Evolutionary conservation across 2,113 vertebrate species (phyloP).

Genomic region (Heterotis niloticus): DNA sequence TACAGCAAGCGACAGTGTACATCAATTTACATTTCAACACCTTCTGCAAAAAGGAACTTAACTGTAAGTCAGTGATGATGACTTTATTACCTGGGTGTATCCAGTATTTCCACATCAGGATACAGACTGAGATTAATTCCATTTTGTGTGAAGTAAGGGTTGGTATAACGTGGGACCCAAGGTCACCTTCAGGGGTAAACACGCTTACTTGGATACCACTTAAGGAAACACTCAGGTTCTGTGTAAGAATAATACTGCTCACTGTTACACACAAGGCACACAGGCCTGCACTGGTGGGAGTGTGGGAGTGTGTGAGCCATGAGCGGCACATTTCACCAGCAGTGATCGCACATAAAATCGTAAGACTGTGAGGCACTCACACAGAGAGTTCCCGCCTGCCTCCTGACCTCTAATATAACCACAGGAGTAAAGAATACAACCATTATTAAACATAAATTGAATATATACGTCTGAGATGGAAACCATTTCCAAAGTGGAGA

Average conservation of each 20-base stretch:
- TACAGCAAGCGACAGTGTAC: too few relatives aligned
- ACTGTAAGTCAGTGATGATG: not conserved
- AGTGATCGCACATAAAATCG: not conserved
- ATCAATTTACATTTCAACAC: too few relatives aligned
- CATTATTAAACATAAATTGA: not conserved
- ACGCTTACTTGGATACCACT: too few relatives aligned
- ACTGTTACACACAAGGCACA: too few relatives aligned
- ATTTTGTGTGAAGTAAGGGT: not conserved
- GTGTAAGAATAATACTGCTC: too few relatives aligned
- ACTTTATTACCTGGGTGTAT: not conserved
- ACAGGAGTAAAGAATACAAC: not conserved
- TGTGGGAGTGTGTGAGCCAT: too few relatives aligned
- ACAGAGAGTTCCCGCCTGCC: too few relatives aligned
- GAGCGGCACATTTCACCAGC: not conserved
- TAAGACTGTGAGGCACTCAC: not conserved
- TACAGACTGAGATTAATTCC: not conserved
- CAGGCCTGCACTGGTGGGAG: too few relatives aligned
- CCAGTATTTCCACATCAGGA: not conserved
- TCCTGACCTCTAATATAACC: not conserved
- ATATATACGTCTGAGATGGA: too few relatives aligned
- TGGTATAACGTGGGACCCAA: not conserved
- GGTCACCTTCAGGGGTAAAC: not conserved
- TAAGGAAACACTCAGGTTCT: too few relatives aligned
- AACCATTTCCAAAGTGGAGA: too few relatives aligned
- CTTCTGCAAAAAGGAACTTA: too few relatives aligned